These are phyloP conservation scores for Delichon dasypus DNA, from an alignment of 2,797 vertebrate species.

Conservation along the genomic window DNA sequence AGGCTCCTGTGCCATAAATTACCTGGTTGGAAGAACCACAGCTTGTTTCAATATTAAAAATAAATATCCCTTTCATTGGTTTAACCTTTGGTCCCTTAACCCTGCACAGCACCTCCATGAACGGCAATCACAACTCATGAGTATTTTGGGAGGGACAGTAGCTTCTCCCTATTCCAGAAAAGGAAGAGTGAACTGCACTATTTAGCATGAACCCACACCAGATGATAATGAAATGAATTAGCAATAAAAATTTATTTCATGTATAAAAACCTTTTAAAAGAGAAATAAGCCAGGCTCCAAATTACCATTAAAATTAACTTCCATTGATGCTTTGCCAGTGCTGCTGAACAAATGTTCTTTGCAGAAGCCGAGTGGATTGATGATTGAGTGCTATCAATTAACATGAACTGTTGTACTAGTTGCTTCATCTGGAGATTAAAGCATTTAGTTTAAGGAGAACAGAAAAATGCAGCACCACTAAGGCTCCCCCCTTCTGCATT, in stretches of 20 bases:
- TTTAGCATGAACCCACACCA: background rate
- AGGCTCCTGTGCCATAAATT: background rate
- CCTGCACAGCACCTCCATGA: background rate
- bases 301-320: conserved; percentile 49
- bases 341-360: conserved; percentile 50
- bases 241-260: conserved; percentile 33
- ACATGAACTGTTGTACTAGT: background rate
- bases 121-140: background rate
- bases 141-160: background rate
- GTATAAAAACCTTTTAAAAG: conserved; percentile 21
- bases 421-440: conserved; percentile 37
- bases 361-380: background rate
- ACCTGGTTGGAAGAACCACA: background rate
- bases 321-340: background rate
- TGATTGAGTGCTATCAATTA: conserved; percentile 39
- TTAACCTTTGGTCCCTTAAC: background rate
- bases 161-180: background rate
- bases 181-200: background rate
- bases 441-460: background rate
- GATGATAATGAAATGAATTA: conserved; percentile 34
- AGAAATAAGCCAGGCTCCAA: conserved; percentile 23
- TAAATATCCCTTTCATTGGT: background rate
- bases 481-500: background rate
- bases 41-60: background rate
- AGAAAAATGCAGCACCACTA: background rate